phyloP scores from a whole-genome alignment of 2,797 vertebrate species.

The Adelosebastes latens region DNA sequence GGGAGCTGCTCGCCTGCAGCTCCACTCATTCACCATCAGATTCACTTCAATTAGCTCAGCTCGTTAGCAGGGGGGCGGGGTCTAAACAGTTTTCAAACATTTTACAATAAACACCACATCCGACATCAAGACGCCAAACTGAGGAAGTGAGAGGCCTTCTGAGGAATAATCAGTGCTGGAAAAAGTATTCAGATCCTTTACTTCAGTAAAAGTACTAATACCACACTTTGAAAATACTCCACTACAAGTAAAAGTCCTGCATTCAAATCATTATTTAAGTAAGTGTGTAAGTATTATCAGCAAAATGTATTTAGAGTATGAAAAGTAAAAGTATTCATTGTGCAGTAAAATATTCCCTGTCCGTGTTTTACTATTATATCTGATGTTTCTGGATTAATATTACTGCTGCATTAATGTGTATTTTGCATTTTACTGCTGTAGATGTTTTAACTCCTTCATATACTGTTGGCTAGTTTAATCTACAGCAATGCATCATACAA shows the following conservation, averaged over 20 bases:
- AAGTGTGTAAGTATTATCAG: background rate
- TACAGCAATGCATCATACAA: too few species aligned
- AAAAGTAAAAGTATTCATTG: background rate
- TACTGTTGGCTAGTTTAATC: too few species aligned
- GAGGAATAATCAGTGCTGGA: background rate
- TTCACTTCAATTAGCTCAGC: conserved; percentile 22
- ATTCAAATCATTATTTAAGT: too few species aligned
- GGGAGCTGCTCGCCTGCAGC: conserved; percentile 6
- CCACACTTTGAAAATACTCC: background rate
- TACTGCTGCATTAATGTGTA: background rate
- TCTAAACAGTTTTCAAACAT: background rate
- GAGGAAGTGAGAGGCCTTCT: background rate
- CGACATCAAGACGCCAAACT: background rate
- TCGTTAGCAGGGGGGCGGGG: conserved; percentile 7
- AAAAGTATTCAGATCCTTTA: background rate
- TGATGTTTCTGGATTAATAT: background rate
- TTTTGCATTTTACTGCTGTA: background rate
- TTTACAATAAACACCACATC: background rate
- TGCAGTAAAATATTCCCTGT: background rate
- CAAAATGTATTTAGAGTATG: background rate
- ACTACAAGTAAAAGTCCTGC: background rate
- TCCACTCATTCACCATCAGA: conserved; percentile 19
- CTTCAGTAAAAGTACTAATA: too few species aligned
- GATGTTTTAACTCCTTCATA: background rate
- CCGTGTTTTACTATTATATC: too few species aligned